A percentile compares a stretch with the other conserved stretches of the same genome.
Conservation (phyloP, 1,140 invertebrate species). For the Tetraneura akinire region DNA sequence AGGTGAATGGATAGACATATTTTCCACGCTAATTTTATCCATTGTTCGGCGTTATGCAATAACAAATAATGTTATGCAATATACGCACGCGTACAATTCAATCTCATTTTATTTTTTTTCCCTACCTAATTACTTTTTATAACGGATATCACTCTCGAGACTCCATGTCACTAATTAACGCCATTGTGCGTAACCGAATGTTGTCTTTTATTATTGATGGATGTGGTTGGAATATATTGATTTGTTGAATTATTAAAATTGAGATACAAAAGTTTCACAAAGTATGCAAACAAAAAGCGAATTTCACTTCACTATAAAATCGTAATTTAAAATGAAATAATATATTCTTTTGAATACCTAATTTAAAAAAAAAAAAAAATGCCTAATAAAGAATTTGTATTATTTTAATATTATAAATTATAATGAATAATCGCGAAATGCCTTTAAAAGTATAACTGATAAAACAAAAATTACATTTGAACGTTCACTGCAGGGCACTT, state of each 20-base stretch:
- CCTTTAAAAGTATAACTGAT: no score
- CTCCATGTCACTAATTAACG: neutral
- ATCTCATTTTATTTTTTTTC: neutral
- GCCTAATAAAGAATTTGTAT: no score
- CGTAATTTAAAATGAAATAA: no score
- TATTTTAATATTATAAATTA: no score
- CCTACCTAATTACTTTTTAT: slow-evolving; percentile 22
- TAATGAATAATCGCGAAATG: no score
- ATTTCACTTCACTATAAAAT: no score
- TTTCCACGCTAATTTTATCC: neutral
- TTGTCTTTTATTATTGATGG: neutral
- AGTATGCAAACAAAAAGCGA: no score
- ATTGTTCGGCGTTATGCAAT: neutral
- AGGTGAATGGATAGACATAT: neutral
- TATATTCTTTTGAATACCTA: no score
- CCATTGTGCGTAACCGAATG: neutral
- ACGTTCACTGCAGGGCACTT: no score
- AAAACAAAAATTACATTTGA: no score
- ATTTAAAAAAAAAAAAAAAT: no score
- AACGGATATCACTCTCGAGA: neutral
- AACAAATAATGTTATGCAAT: no score
- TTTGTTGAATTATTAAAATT: neutral
- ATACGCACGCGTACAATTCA: neutral
- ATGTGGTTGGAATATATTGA: neutral
- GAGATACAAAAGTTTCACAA: neutral